Conservation (phyloP, 2,113 vertebrate genomes). For the Oceanites oceanicus region DNA sequence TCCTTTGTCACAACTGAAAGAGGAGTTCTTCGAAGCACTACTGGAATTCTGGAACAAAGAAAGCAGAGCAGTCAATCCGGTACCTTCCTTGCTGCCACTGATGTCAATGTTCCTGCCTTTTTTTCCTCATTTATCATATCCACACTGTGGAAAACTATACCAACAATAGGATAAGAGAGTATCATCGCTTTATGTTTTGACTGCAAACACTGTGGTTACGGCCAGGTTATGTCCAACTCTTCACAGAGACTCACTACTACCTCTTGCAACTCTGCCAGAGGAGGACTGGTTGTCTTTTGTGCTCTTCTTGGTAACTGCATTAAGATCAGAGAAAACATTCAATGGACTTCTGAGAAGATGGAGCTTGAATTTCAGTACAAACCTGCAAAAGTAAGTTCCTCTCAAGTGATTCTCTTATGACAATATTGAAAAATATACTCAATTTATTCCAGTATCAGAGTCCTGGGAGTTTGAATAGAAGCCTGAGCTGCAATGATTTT, state of each 20-base stretch:
- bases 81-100: background rate
- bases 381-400: background rate
- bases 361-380: background rate
- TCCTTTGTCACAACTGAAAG: slow-evolving; percentile 55
- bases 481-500: background rate
- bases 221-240: background rate
- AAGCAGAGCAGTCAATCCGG: background rate
- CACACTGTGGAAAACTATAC: background rate
- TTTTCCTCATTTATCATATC: background rate
- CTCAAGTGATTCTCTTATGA: background rate
- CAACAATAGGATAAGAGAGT: background rate
- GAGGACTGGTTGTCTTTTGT: background rate
- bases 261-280: background rate
- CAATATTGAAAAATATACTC: background rate
- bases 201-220: background rate
- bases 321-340: background rate
- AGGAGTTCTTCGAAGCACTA: background rate
- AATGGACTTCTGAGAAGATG: background rate
- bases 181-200: background rate
- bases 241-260: background rate
- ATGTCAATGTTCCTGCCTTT: background rate
- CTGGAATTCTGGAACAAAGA: slow-evolving; percentile 56
- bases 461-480: background rate
- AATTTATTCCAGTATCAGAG: background rate
- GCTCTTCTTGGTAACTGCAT: background rate